These are phyloP conservation scores for Vombatus ursinus DNA, from an alignment of 2,113 vertebrate genomes.

Conservation along the genomic window DNA sequence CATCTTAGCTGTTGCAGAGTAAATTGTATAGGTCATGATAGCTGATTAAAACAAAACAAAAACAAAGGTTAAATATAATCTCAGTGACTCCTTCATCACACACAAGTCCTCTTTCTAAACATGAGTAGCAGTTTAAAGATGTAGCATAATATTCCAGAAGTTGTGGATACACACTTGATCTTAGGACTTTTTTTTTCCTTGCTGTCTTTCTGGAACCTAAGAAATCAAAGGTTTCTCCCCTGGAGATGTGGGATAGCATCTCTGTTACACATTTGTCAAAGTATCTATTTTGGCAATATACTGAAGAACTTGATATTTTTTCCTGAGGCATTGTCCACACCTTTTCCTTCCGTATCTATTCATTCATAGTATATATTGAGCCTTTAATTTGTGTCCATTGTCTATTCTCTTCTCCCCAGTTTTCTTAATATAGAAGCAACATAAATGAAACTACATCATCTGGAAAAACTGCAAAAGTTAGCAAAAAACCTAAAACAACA, in stretches of 20 bases:
- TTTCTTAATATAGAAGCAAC: neutral
- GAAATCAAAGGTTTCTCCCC: neutral
- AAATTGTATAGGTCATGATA: neutral
- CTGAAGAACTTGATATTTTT: neutral
- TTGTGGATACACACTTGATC: neutral
- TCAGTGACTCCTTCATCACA: neutral
- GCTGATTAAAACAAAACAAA: slow-evolving; percentile 33
- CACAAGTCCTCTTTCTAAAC: neutral
- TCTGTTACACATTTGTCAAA: neutral
- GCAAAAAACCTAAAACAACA: neutral
- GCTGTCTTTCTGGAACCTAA: neutral
- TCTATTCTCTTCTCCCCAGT: neutral
- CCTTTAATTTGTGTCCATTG: accelerated
- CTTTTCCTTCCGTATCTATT: neutral
- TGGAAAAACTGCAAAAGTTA: neutral
- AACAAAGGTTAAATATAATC: slow-evolving; percentile 16
- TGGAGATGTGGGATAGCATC: neutral
- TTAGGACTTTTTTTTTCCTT: accelerated
- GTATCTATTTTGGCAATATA: neutral
- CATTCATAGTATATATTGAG: neutral
- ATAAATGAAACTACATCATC: neutral
- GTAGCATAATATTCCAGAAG: neutral
- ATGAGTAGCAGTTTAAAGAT: neutral
- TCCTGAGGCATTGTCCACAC: neutral
- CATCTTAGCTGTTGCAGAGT: slow-evolving; percentile 4